Base-by-base conservation (phyloP, 2,797 vertebrate species). In the Okamejei kenojei region DNA sequence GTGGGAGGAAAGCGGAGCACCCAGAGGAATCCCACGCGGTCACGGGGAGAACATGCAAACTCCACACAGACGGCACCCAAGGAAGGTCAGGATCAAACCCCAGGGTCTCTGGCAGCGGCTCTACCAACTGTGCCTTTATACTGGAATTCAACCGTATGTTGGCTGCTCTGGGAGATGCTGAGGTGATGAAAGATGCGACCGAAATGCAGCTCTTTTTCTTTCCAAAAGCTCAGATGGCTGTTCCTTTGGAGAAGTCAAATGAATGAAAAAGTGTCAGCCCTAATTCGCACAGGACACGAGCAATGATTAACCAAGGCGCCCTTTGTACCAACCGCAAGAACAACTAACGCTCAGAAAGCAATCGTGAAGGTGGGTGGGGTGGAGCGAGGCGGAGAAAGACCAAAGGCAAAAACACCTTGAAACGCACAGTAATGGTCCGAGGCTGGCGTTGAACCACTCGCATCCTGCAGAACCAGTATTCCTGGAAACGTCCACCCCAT, bases 391-490 rank as follows among this genome's bases (percentile, higher is more conserved):
- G 10, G 76, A 77, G 76, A 32, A 54, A 82, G 45, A 82, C 23
- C 2, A 7, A 65, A 88, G 84, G 29, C 84, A 65, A 88, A 88
- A 88, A 19, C n/a, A 17, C 84, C 29, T 15, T 17, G 29, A 32
- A 65, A 65, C 32, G 15, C 61, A 17, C 84, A 88, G 84, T 65
- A 29, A 32, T 4, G 7, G 82, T 29, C 26, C 17, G 54, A 86
- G 58, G 5, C 54, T 63, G 26, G 13, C 32, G 84, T 13, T 32
- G 32, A 65, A 63, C n/a, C 19, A 19, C 61, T 65, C 1, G 6
- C 61, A 88, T n/a, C 61, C 58, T 65, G 84, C 84, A 32, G 58
- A 88, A 88, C 84, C 84, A 35, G 84, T 65, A 88, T 65, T 65
- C 58, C 29, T 65, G 61, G 84, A 88, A 65, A 17, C 6, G 32